These are phyloP conservation scores for Ennomos quercinarius DNA, from an alignment of 2,888 invertebrate species.

Conservation along the genomic window DNA sequence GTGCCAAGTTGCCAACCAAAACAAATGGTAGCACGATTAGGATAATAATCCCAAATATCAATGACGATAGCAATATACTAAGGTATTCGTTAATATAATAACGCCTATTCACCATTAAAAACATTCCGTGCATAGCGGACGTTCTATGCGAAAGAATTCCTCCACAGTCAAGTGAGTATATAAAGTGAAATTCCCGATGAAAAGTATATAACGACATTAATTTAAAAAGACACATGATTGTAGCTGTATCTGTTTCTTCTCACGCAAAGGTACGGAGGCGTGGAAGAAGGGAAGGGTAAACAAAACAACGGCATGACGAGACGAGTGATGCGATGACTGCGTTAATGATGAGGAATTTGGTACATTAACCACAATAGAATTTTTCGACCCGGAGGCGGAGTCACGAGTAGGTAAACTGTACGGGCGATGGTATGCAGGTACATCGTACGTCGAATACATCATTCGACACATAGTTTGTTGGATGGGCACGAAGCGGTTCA, in stretches of 20 bases:
- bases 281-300: constrained; percentile 62
- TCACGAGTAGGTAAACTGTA: constrained; percentile 57
- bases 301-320: constrained; percentile 61
- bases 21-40: constrained; percentile 50
- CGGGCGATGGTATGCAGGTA: constrained; percentile 63
- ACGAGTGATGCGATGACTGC: constrained; percentile 65
- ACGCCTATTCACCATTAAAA: constrained; percentile 53
- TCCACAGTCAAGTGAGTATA: constrained; percentile 51
- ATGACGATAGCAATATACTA: constrained; percentile 40
- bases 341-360: constrained; percentile 81
- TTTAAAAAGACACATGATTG: constrained; percentile 56
- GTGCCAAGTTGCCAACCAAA: constrained; percentile 50
- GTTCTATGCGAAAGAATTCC: constrained; percentile 60
- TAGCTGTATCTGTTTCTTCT: constrained; percentile 45
- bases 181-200: constrained; percentile 65
- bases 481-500: constrained; percentile 65
- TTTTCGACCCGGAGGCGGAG: constrained; percentile 77
- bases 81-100: constrained; percentile 45
- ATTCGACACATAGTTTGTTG: constrained; percentile 60
- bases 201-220: constrained; percentile 56
- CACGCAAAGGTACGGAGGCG: constrained; percentile 52
- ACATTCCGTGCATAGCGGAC: constrained; percentile 60
- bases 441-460: constrained; percentile 51
- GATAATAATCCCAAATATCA: constrained; percentile 47
- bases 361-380: constrained; percentile 83